A percentile compares a stretch with the other conserved stretches of the same genome.
phyloP scores from a whole-genome alignment of 2,888 invertebrate genomes.

The Laspeyria flexula region DNA sequence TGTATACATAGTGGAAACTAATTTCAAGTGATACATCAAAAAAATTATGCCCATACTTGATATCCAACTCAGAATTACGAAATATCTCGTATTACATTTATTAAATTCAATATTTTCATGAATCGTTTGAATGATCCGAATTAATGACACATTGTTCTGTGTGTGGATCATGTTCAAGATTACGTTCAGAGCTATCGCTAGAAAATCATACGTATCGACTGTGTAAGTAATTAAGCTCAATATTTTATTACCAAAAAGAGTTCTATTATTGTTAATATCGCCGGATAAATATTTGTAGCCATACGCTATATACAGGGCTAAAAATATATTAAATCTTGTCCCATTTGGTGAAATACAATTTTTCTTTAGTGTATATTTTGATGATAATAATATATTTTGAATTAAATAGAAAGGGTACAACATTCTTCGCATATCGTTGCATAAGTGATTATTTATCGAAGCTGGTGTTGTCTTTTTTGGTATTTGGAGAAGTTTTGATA shows the following conservation, averaged over 20 bases:
- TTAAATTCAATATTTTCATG: background rate
- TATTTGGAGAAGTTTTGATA: background rate
- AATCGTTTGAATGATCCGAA: background rate
- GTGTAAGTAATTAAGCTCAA: background rate
- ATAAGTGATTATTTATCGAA: background rate
- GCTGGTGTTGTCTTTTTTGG: background rate
- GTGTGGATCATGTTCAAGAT: slow-evolving; percentile 1
- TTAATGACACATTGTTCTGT: slow-evolving; percentile 1
- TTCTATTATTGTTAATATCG: background rate
- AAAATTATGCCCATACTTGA: background rate
- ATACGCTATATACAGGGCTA: background rate
- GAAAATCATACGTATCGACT: background rate
- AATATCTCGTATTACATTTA: background rate
- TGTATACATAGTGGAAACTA: background rate
- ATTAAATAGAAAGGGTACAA: background rate
- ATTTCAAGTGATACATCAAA: background rate
- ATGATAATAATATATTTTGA: background rate
- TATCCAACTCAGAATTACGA: slow-evolving; percentile 9
- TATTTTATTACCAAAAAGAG: background rate
- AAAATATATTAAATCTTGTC: background rate
- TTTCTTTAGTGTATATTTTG: background rate
- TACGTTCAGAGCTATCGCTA: background rate
- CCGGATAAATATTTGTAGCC: background rate
- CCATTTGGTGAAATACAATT: background rate
- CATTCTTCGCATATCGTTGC: background rate